These are phyloP conservation scores for Melinopterus prodromus DNA, from an alignment of 2,888 invertebrate species.

Conservation along the genomic window DNA sequence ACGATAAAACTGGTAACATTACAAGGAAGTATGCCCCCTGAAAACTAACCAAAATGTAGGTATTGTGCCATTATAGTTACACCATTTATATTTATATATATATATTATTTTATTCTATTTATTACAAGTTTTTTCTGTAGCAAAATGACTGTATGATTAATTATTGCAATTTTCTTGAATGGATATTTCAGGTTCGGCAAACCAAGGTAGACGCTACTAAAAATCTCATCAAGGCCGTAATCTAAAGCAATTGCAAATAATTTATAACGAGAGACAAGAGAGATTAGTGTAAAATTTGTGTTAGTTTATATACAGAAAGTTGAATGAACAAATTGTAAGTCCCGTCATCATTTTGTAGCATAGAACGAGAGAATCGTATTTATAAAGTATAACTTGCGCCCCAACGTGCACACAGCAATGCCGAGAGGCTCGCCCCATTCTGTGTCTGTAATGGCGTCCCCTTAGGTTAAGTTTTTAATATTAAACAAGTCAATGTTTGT, in stretches of 20 bases:
- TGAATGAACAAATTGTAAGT: not conserved
- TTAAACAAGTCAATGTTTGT: not conserved
- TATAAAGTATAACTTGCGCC: not conserved
- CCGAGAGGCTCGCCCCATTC: not conserved
- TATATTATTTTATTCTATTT: constrained; percentile 22
- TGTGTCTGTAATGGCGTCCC: not conserved
- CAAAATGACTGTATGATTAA: constrained; percentile 32
- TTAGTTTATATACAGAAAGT: not conserved
- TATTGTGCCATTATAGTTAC: not conserved
- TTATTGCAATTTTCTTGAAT: constrained; percentile 35
- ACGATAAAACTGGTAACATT: not conserved
- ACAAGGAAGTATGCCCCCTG: not conserved
- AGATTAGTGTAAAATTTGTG: not conserved
- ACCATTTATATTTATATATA: constrained; percentile 12
- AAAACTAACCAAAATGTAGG: constrained; percentile 4
- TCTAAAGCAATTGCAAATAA: constrained; percentile 14
- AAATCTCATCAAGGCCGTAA: constrained; percentile 36
- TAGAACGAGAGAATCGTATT: not conserved
- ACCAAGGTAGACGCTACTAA: constrained; percentile 41
- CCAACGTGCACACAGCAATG: not conserved
- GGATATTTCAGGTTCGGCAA: constrained; percentile 39
- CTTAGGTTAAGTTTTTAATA: not conserved
- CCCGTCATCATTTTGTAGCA: not conserved
- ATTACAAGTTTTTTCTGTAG: constrained; percentile 31
- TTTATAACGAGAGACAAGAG: not conserved